Evolutionary conservation across 2,797 vertebrate species (phyloP), one percentile per base, ranked within the genome.

Genomic region (Sebastes taczanowskii): DNA sequence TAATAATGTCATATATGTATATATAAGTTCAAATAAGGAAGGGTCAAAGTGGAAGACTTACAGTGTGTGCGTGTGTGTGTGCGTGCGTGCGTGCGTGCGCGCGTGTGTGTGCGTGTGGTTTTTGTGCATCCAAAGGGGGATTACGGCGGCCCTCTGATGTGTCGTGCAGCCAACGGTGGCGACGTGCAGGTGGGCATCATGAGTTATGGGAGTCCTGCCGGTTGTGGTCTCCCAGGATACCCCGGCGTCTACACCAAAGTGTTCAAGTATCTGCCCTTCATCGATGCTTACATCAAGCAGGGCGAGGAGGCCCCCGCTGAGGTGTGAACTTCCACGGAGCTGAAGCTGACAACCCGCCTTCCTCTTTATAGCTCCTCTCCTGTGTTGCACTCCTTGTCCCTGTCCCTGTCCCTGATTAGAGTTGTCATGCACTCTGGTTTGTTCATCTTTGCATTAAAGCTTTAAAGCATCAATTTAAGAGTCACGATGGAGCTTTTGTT

Each of bases 91-190:
- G 34, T 0, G 35, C 0, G 30, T 9, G 30, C 0, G 30, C 0
- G 30, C 0, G 30, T 2, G 11, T 0, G 32, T 14, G 35, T 42
- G 35, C 5, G 38, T 6, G 7, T 67, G 6, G 14, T 18, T 49
- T 49, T 13, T 58, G 13, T 73, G 65, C 1, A 27, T 67, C 59
- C 9, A 2, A 69, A 96, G 95, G 95, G 95, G 4, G 95, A 96
- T 71, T 93, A 93, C 0, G 95, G 95, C 0, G 95, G 94, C 14
- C 95, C 95, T 3, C 83, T 96, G 73, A 83, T 95, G 81, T 96
- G 95, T 46, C 62, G 42, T 4, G 11, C 79, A 1, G 29, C 8
- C 0, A 1, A 20, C 0, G 1, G 16, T 0, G 34, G 67, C 55
- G 92, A 79, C 7, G 77, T 93, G n/a, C 92, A 94, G 83, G 93